phyloP scores from a whole-genome alignment of 2,888 invertebrate species.

The Scaptomyza flava region DNA sequence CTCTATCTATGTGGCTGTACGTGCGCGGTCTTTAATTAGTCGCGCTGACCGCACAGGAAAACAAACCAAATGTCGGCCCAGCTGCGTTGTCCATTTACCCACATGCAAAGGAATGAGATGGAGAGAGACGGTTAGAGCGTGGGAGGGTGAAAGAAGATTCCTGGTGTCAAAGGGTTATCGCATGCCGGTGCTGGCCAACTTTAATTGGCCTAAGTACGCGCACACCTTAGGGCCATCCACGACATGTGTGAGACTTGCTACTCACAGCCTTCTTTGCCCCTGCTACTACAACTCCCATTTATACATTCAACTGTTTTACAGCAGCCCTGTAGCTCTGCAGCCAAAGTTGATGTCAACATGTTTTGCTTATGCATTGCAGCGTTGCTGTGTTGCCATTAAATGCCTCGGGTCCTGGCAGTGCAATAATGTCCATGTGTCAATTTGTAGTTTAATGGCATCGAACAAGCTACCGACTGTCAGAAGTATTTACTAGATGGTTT shows the following conservation, averaged over 20 bases:
- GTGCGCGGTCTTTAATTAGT: conserved; percentile 76
- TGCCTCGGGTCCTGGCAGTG: conserved; percentile 10
- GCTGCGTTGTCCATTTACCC: conserved; percentile 18
- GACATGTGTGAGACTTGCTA: conserved; percentile 17
- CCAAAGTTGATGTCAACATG: conserved; percentile 52
- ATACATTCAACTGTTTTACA: conserved; percentile 18
- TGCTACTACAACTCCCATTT: not conserved
- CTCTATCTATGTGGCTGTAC: conserved; percentile 20
- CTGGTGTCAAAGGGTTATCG: conserved; percentile 68
- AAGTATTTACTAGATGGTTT: too few relatives aligned
- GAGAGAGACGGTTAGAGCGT: not conserved
- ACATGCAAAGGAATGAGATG: not conserved
- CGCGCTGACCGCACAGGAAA: conserved; percentile 48
- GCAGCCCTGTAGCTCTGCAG: not conserved
- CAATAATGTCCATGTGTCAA: conserved; percentile 13
- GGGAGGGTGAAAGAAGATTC: conserved; percentile 1
- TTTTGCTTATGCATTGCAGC: conserved; percentile 64
- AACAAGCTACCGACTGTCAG: too few relatives aligned
- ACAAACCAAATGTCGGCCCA: conserved; percentile 26
- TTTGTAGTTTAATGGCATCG: conserved; percentile 10
- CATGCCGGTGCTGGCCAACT: conserved; percentile 35
- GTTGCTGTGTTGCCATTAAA: conserved; percentile 43
- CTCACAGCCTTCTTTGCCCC: not conserved
- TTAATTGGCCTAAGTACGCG: conserved; percentile 71
- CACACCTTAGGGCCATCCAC: conserved; percentile 56